Percentiles rank a stretch among this genome's conserved stretches.
Conservation (phyloP, 53 echinoderm and acorn worm genomes). For the Henricia sp. region DNA sequence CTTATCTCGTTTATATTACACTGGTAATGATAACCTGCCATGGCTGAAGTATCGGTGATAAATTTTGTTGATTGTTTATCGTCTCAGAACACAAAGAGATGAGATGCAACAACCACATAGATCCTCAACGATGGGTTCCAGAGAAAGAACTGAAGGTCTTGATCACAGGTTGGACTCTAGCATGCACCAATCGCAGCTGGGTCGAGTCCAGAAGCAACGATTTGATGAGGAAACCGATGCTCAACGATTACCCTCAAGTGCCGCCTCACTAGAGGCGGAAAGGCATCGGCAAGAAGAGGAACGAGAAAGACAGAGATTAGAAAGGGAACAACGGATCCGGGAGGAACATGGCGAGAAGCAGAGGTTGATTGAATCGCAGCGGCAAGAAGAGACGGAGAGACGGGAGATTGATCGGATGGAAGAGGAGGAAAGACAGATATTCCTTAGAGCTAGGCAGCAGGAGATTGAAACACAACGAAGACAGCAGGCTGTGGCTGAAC, state of each 20-base stretch:
- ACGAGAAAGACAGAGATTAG: slow-evolving; percentile 10
- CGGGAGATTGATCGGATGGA: slow-evolving; percentile 29
- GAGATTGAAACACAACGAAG: slow-evolving; percentile 16
- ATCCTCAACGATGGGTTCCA: neutral
- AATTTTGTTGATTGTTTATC: no score
- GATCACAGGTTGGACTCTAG: neutral
- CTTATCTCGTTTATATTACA: no score
- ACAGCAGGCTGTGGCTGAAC: neutral
- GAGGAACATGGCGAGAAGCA: slow-evolving; percentile 33
- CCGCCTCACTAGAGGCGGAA: neutral
- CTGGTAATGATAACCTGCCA: no score
- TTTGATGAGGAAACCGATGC: neutral
- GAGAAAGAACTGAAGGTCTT: slow-evolving; percentile 4
- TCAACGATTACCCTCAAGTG: neutral
- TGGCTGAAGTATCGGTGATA: no score
- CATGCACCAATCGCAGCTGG: neutral
- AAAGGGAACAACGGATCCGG: slow-evolving; percentile 5
- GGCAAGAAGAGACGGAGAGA: slow-evolving; percentile 18
- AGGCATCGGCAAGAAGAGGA: slow-evolving; percentile 41
- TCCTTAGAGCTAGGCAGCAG: slow-evolving; percentile 24
- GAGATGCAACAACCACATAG: slow-evolving; percentile 16
- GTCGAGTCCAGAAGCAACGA: neutral
- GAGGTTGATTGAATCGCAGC: slow-evolving; percentile 31
- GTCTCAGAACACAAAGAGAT: no score
- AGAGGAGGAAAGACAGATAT: slow-evolving; percentile 44